Base-by-base conservation (phyloP, 1,140 invertebrate genomes). In the Solen grandis region DNA sequence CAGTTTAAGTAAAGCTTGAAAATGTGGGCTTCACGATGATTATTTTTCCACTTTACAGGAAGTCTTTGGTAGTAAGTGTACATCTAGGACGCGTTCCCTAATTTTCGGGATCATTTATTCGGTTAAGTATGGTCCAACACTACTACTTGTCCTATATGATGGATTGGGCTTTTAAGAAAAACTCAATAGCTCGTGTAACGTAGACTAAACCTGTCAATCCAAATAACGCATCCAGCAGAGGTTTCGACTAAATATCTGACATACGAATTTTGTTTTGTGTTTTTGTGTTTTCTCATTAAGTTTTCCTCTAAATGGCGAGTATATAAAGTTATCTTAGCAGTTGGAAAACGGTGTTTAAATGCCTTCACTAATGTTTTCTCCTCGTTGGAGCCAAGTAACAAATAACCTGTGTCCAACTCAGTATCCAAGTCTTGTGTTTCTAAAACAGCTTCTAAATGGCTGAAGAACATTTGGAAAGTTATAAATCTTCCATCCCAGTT, bases 301-400 rank as follows among this genome's bases (percentile, higher is more conserved):
- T 72, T 72, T 72, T 72, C 52, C 5, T 27, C 36, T 35, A 74
- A 46, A 60, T 74, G 70, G 5, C 70, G 14, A 16, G 70, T 74
- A 31, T 59, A 74, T 19, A 74, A 36, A 1, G 70, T 74, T 5
- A 74, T 2, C 25, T 41, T 25, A 0, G 70, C 25, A 29, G 41
- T 13, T 1, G 70, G 70, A 41, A 74, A 74, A 29, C 55, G 41
- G 19, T 0, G 5, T 62, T 60, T 46, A 16, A 46, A n/a, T 10
- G 55, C 70, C 13, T 74, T 74, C 1, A 74, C 70, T 8, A 74
- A 5, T 5, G 70, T 59, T 14, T 74, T 74, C 62, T 74, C 70
- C 33, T 74, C 70, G 50, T 74, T 59, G 0, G 70, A 31, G 22
- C 70, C 70, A 27, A 62, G 60, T 2, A 74, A 25, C 16, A 74